Conservation (phyloP, 2,888 invertebrate species). For the Synergus itoensis region DNA sequence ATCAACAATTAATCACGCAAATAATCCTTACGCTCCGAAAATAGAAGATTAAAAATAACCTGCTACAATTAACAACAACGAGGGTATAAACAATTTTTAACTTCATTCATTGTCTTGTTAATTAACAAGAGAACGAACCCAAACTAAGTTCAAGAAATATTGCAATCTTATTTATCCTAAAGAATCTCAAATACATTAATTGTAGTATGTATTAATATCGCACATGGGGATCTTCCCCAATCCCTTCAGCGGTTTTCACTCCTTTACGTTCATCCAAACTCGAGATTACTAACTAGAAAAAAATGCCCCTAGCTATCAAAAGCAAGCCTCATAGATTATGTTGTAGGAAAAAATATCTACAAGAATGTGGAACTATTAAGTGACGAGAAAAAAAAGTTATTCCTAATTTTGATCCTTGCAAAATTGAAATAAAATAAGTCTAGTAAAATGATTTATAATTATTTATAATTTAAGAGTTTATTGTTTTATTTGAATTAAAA, state of each 20-base stretch:
- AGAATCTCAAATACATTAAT: slow-evolving; percentile 27
- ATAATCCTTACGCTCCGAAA: neutral
- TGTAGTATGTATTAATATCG: neutral
- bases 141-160: neutral
- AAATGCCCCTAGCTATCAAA: neutral
- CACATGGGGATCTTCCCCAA: neutral
- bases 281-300: neutral
- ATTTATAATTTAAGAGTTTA: neutral
- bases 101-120: neutral
- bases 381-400: neutral
- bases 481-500: neutral
- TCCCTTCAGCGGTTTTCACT: neutral
- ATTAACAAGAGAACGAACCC: slow-evolving; percentile 16
- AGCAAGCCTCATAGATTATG: neutral
- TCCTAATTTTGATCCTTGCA: too few relatives aligned
- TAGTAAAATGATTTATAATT: too few relatives aligned
- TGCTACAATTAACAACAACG: neutral
- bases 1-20: neutral
- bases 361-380: neutral
- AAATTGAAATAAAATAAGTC: too few relatives aligned
- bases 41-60: slow-evolving; percentile 4
- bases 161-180: neutral
- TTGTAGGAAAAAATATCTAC: neutral
- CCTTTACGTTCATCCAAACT: neutral
- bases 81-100: neutral